Base-by-base conservation (phyloP, 1,140 invertebrate genomes). In the Popillia japonica region DNA sequence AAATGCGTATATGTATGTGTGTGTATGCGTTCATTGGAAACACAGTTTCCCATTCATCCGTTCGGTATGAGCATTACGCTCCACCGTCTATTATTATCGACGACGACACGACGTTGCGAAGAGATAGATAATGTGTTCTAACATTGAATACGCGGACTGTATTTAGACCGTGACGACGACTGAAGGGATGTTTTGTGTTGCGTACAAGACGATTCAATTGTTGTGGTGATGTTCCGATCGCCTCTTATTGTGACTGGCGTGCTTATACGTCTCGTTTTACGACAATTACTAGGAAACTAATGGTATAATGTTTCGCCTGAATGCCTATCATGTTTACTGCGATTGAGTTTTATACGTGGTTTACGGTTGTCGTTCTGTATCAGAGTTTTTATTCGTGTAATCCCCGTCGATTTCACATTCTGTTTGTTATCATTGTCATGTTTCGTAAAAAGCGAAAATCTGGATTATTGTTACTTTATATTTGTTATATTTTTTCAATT, bases 61-160 rank as follows among this genome's bases (percentile, higher is more conserved):
- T n/a, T 55, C 48, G 17, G 17, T 55, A 20, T 11, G 11, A 20
- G n/a, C 34, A 27, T 23, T 20, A 20, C n/a, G 48, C 11, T n/a
- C 17, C n/a, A 55, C 17, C 6, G 14, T 55, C 17, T 17, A 17
- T 17, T 55, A 55, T 55, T 55, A 55, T 55, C 17, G 17, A n/a
- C 14, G 14, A n/a, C 48, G 17, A 14, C 14, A 55, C 48, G 48
- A 55, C 48, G 11, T 7, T 55, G 48, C 48, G 48, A 55, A 55
- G 14, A 55, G 48, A 55, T 55, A 55, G 48, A 55, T 55, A 55
- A 55, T n/a, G 48, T 55, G 27, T 55, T 55, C 42, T 14, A 17
- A 55, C 14, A 55, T 55, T 14, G 14, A n/a, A n/a, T 55, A 55
- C 48, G 48, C 48, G 48, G 14, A 55, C 48, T 55, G 48, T n/a